phyloP scores from a whole-genome alignment of 1,140 invertebrate species.

The Schlechtendalia chinensis region DNA sequence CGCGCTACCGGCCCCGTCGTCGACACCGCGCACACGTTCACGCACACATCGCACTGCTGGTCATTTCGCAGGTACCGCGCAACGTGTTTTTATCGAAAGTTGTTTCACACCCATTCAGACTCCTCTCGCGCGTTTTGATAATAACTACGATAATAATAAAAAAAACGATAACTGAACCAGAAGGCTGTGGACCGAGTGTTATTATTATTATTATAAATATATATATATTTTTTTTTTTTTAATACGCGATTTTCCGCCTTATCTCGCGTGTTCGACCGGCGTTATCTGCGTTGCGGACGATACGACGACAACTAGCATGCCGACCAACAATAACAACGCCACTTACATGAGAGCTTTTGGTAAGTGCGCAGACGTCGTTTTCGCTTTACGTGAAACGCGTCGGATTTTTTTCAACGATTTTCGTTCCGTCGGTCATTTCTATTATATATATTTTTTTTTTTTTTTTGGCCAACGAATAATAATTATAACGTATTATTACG shows the following conservation, averaged over 20 bases:
- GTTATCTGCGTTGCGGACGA: conserved; percentile 35
- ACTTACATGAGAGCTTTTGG: conserved; percentile 49
- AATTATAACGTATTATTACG: too few species aligned
- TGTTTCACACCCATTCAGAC: conserved; percentile 40
- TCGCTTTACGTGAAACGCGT: too few species aligned
- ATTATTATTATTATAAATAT: conserved; percentile 40
- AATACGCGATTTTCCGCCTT: conserved; percentile 44
- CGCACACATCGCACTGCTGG: conserved; percentile 2
- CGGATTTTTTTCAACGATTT: too few species aligned
- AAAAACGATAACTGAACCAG: conserved; percentile 43
- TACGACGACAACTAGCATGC: conserved; percentile 34
- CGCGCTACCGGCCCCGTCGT: not conserved
- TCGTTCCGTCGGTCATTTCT: too few species aligned
- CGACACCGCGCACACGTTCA: not conserved
- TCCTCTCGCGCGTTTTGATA: conserved; percentile 22
- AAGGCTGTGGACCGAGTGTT: not conserved
- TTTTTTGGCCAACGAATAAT: not conserved
- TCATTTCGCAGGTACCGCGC: conserved; percentile 12
- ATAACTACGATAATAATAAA: conserved; percentile 45
- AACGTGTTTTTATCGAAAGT: conserved; percentile 49
- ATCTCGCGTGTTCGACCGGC: conserved; percentile 34
- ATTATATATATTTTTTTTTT: not conserved
- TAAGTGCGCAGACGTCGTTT: conserved; percentile 23
- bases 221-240: conserved; percentile 22
- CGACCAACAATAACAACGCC: conserved; percentile 41